Percentiles rank a stretch among this genome's conserved stretches.
Evolutionary conservation across 2,113 vertebrate genomes (phyloP).

Genomic region (Tragulus kanchil): DNA sequence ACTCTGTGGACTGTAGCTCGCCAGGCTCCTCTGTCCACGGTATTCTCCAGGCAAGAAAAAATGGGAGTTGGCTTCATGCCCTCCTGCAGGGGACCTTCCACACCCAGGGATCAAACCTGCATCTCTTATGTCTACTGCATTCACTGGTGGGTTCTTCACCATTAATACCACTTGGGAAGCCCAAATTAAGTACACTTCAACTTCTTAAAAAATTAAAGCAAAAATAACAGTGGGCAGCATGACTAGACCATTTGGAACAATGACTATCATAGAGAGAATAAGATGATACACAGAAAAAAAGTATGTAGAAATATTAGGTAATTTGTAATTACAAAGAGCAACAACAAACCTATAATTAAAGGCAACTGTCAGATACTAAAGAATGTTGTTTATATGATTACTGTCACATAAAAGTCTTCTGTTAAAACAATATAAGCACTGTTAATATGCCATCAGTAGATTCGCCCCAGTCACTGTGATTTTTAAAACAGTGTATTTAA

Average conservation of each 20-base stretch:
- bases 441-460: background rate
- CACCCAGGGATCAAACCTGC: no score
- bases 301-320: background rate
- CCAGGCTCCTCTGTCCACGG: no score
- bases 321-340: background rate
- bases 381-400: background rate
- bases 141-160: no score
- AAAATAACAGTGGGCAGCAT: background rate
- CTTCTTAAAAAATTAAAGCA: background rate
- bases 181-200: background rate
- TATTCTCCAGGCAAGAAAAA: no score
- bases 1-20: no score
- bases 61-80: no score
- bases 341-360: background rate
- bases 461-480: background rate
- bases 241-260: background rate
- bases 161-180: no score
- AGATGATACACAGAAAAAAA: background rate
- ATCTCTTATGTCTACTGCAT: no score
- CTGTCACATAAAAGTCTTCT: background rate
- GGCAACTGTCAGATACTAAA: background rate
- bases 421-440: background rate
- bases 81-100: no score
- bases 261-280: background rate
- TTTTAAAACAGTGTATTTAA: background rate